Evolutionary conservation across 2,797 vertebrate genomes (phyloP).

Genomic region (Xyrichtys novacula): DNA sequence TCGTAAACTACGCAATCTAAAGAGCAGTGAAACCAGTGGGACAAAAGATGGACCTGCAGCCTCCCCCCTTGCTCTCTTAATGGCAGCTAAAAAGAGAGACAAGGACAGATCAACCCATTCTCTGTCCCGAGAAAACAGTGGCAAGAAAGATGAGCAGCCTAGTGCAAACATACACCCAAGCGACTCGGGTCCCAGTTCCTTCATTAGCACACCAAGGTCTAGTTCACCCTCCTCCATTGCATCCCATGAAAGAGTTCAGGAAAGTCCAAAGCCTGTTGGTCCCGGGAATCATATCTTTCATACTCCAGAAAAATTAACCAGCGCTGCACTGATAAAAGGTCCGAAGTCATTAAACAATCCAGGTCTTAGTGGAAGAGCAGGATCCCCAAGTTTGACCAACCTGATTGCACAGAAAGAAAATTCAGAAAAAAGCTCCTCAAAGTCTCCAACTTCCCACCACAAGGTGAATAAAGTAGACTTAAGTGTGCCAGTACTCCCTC

Average conservation of each 20-base stretch:
- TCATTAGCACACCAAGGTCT: slow-evolving; percentile 57
- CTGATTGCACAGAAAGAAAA: slow-evolving; percentile 31
- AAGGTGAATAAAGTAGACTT: slow-evolving; percentile 48
- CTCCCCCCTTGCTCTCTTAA: slow-evolving; percentile 83
- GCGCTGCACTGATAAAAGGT: slow-evolving; percentile 17
- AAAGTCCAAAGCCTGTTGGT: slow-evolving; percentile 25
- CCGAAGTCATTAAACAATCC: slow-evolving; percentile 20
- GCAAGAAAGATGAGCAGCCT: slow-evolving; percentile 49
- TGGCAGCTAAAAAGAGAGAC: slow-evolving; percentile 85
- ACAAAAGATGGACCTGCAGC: slow-evolving; percentile 60
- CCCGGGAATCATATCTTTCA: slow-evolving; percentile 9
- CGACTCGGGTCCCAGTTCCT: slow-evolving; percentile 68
- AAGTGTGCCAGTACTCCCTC: slow-evolving; percentile 76
- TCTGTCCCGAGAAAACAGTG: slow-evolving; percentile 68
- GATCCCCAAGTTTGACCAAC: slow-evolving; percentile 22
- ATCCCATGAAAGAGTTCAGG: slow-evolving; percentile 38
- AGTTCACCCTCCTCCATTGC: slow-evolving; percentile 47
- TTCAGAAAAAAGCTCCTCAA: slow-evolving; percentile 9
- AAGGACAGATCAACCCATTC: slow-evolving; percentile 55
- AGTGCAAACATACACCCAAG: slow-evolving; percentile 57
- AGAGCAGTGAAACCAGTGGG: slow-evolving; percentile 46
- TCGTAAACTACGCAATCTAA: slow-evolving; percentile 73
- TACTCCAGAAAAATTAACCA: slow-evolving; percentile 29
- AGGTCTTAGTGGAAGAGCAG: slow-evolving; percentile 10
- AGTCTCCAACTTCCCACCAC: slow-evolving; percentile 15